phyloP scores from a whole-genome alignment of 2,888 invertebrate species.

The Patella ulyssiponensis region DNA sequence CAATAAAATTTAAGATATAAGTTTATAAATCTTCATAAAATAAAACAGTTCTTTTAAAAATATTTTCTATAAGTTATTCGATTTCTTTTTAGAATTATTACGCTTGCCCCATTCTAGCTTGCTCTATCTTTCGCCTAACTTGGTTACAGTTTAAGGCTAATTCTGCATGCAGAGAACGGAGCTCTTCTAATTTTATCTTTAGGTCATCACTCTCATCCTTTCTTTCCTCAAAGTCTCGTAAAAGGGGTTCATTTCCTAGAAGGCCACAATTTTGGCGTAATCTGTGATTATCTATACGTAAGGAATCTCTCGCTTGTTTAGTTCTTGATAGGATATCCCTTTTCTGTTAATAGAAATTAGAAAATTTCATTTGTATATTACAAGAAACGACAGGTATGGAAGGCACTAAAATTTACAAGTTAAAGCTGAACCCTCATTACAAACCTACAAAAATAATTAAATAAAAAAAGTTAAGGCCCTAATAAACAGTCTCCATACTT shows the following conservation, averaged over 20 bases:
- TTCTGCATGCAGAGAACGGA: slow-evolving; percentile 69
- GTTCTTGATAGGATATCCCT: slow-evolving; percentile 69
- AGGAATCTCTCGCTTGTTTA: slow-evolving; percentile 73
- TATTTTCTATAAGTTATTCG: too few species aligned
- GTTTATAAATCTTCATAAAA: too few species aligned
- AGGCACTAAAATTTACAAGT: too few species aligned
- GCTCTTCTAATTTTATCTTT: slow-evolving; percentile 58
- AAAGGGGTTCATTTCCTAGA: slow-evolving; percentile 74
- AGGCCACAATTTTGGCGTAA: slow-evolving; percentile 74
- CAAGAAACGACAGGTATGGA: too few species aligned
- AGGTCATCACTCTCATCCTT: slow-evolving; percentile 67
- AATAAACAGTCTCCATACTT: not conserved
- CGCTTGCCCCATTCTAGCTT: slow-evolving; percentile 45
- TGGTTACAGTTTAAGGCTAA: slow-evolving; percentile 68
- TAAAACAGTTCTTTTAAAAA: too few species aligned
- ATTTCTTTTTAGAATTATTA: not conserved
- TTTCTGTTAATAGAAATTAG: slow-evolving; percentile 58
- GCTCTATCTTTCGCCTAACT: slow-evolving; percentile 69
- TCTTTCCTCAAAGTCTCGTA: slow-evolving; percentile 74
- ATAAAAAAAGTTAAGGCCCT: too few species aligned
- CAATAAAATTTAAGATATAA: too few species aligned
- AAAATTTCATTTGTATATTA: not conserved
- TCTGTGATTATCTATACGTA: slow-evolving; percentile 72
- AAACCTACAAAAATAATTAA: too few species aligned
- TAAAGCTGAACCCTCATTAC: too few species aligned